Evolutionary conservation across 2,888 invertebrate species (phyloP).

Genomic region (Tribolium freemani): DNA sequence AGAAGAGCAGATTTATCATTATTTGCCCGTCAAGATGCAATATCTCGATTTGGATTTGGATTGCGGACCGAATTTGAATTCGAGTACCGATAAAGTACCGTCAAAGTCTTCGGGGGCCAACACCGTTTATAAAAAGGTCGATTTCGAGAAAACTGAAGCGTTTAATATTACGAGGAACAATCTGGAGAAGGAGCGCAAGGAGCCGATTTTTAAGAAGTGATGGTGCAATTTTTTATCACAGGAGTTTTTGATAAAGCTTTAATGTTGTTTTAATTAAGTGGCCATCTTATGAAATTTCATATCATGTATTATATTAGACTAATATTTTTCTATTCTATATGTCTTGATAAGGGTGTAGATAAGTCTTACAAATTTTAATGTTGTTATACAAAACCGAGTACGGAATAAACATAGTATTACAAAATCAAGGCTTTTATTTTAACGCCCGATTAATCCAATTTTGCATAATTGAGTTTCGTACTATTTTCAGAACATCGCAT

Average conservation of each 20-base stretch:
- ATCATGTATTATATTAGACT: constrained; percentile 50
- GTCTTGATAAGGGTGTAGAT: constrained; percentile 53
- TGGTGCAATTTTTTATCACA: constrained; percentile 29
- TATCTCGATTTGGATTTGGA: constrained; percentile 91
- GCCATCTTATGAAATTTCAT: constrained; percentile 51
- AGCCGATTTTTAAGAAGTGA: constrained; percentile 60
- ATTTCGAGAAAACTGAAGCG: constrained; percentile 94
- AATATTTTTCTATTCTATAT: constrained; percentile 53
- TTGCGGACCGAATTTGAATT: constrained; percentile 40
- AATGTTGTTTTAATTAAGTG: constrained; percentile 46
- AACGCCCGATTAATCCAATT: neutral
- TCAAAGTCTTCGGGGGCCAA: constrained; percentile 56
- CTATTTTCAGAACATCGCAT: constrained; percentile 18
- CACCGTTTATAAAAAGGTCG: constrained; percentile 91
- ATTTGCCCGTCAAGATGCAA: constrained; percentile 71
- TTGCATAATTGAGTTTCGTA: neutral
- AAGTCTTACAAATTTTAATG: constrained; percentile 51
- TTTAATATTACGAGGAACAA: constrained; percentile 89
- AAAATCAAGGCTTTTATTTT: neutral
- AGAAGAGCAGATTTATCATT: constrained; percentile 55
- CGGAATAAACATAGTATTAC: constrained; percentile 48
- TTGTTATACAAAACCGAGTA: constrained; percentile 50
- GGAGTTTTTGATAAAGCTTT: constrained; percentile 39
- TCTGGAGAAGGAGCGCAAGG: constrained; percentile 77
- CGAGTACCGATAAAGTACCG: constrained; percentile 48